Evolutionary conservation across 2,888 invertebrate genomes (phyloP).

Genomic region (Dryococelus australis): DNA sequence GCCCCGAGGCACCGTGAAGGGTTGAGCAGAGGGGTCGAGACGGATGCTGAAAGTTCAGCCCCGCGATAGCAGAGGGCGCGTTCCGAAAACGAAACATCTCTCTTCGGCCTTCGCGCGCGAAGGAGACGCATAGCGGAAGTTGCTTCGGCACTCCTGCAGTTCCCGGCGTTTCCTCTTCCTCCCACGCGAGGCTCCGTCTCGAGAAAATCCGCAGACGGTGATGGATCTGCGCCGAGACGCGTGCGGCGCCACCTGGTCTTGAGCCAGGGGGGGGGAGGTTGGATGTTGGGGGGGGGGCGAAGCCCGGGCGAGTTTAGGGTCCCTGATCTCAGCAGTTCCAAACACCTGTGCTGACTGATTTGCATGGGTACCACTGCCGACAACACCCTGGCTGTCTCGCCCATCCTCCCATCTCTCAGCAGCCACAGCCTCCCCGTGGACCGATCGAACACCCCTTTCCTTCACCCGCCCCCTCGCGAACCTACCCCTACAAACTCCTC

Average conservation of each 20-base stretch:
- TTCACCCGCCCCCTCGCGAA: background rate
- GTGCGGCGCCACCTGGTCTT: background rate
- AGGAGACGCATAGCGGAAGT: background rate
- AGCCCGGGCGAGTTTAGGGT: background rate
- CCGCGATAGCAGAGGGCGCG: too few relatives aligned
- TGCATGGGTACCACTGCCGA: background rate
- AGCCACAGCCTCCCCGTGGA: conserved; percentile 3
- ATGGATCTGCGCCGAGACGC: background rate
- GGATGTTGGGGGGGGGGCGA: background rate
- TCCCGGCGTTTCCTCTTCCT: background rate
- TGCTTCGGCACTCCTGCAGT: background rate
- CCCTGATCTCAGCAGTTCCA: conserved; percentile 24
- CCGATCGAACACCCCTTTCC: background rate
- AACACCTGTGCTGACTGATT: conserved; percentile 29
- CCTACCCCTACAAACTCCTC: too few relatives aligned
- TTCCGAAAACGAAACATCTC: too few relatives aligned
- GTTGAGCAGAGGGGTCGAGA: too few relatives aligned
- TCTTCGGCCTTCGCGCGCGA: background rate
- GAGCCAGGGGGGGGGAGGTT: too few relatives aligned
- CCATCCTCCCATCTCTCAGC: background rate
- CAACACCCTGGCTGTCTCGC: background rate
- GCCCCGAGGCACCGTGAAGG: too few relatives aligned
- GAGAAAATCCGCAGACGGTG: too few relatives aligned
- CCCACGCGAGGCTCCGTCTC: background rate
- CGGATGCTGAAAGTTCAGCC: too few relatives aligned